Conservation (phyloP, 2,113 vertebrate species). For the Corvus cornix region DNA sequence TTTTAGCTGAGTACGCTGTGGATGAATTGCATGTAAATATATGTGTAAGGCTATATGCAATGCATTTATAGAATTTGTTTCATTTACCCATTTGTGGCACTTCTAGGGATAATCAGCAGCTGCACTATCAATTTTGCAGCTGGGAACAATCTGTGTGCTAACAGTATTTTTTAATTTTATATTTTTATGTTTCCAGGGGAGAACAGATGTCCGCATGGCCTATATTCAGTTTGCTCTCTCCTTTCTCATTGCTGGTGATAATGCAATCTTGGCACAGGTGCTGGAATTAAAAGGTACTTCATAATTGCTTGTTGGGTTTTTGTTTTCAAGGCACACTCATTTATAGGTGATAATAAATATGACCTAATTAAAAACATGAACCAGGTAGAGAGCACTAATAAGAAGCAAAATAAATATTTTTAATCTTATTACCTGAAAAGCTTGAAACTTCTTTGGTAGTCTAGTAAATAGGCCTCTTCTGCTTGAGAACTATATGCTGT, state of each 20-base stretch:
- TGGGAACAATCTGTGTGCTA: neutral
- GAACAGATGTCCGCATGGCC: constrained; percentile 86
- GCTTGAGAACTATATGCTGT: neutral
- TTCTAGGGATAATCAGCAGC: neutral
- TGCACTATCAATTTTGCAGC: neutral
- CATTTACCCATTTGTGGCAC: neutral
- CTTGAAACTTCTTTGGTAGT: neutral
- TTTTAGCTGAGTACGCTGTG: neutral
- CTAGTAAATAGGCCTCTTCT: neutral
- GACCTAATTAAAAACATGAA: neutral
- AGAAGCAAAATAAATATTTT: neutral
- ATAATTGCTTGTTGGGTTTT: neutral
- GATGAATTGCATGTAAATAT: neutral
- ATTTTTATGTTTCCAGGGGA: constrained; percentile 73
- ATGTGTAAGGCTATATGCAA: neutral
- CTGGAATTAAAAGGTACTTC: constrained; percentile 90
- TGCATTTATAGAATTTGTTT: neutral
- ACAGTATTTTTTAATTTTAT: neutral
- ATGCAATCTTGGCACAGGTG: constrained; percentile 78
- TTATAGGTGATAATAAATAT: neutral
- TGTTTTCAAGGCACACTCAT: neutral
- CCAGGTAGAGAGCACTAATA: neutral
- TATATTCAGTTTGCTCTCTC: constrained; percentile 91
- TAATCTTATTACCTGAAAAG: neutral
- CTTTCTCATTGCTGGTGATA: constrained; percentile 90